These are phyloP conservation scores for Hoplodrina ambigua DNA, from an alignment of 2,888 invertebrate species.

Conservation along the genomic window DNA sequence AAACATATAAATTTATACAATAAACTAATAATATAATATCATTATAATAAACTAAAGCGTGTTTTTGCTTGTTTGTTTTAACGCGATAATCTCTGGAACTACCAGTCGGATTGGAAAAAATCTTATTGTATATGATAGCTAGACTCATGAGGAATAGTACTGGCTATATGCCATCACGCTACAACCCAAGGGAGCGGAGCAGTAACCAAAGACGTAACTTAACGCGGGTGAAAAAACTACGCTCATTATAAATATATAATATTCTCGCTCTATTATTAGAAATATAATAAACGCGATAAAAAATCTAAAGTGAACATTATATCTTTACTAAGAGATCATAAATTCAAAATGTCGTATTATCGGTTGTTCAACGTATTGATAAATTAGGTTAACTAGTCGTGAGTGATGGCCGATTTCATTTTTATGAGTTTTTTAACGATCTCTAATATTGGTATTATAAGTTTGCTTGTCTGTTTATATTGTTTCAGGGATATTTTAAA, in stretches of 20 bases:
- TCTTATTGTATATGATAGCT: too few species aligned
- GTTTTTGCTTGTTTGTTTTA: too few species aligned
- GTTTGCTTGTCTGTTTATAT: slow-evolving; percentile 51
- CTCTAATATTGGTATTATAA: slow-evolving; percentile 52
- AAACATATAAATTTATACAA: background rate
- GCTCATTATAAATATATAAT: slow-evolving; percentile 2
- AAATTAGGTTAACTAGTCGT: slow-evolving; percentile 46
- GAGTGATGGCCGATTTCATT: slow-evolving; percentile 52
- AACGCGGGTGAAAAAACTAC: too few species aligned
- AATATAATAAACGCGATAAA: slow-evolving; percentile 45
- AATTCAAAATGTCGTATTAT: slow-evolving; percentile 45
- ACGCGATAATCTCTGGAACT: too few species aligned
- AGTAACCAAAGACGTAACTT: too few species aligned
- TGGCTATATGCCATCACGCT: too few species aligned
- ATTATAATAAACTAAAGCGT: too few species aligned
- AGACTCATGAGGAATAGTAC: too few species aligned
- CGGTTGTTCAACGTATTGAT: slow-evolving; percentile 38
- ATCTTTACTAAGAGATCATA: slow-evolving; percentile 34
- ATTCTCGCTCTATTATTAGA: slow-evolving; percentile 23
- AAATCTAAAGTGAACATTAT: slow-evolving; percentile 34
- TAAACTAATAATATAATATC: too few species aligned
- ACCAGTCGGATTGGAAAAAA: too few species aligned
- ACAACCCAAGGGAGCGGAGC: too few species aligned
- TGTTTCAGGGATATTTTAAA: slow-evolving; percentile 47
- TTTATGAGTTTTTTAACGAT: slow-evolving; percentile 58